phyloP scores from a whole-genome alignment of 2,113 vertebrate species.

The Tor tambroides region DNA sequence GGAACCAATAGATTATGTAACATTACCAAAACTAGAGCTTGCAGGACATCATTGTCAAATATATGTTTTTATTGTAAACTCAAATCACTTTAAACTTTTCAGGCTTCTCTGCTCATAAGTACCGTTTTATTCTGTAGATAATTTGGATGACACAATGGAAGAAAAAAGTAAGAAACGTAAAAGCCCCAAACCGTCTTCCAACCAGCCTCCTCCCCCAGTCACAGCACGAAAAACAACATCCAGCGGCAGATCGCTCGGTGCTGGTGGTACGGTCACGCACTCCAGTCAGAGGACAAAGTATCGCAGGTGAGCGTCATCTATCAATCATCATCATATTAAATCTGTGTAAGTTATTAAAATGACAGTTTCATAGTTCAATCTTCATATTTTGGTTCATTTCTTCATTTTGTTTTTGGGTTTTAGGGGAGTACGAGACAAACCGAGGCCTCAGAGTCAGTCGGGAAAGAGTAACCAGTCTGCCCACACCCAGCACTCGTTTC shows the following conservation, averaged over 20 bases:
- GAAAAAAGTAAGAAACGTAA: constrained; percentile 91
- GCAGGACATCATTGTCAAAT: background rate
- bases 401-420: background rate
- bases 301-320: constrained; percentile 78
- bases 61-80: background rate
- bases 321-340: background rate
- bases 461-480: constrained; percentile 80
- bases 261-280: constrained; percentile 79
- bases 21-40: background rate
- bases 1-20: background rate
- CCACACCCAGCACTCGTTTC: constrained; percentile 91
- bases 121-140: background rate
- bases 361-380: background rate
- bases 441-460: constrained; percentile 78
- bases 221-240: constrained; percentile 80
- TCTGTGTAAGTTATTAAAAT: background rate
- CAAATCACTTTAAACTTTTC: background rate
- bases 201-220: constrained; percentile 74
- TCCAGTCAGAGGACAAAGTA: constrained; percentile 84
- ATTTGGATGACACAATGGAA: constrained; percentile 80
- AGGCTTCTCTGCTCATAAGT: background rate
- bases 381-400: background rate
- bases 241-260: constrained; percentile 80
- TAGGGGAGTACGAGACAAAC: constrained; percentile 87
- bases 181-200: constrained; percentile 84